phyloP scores from a whole-genome alignment of 2,113 vertebrate species.

The Ailuropoda melanoleuca region DNA sequence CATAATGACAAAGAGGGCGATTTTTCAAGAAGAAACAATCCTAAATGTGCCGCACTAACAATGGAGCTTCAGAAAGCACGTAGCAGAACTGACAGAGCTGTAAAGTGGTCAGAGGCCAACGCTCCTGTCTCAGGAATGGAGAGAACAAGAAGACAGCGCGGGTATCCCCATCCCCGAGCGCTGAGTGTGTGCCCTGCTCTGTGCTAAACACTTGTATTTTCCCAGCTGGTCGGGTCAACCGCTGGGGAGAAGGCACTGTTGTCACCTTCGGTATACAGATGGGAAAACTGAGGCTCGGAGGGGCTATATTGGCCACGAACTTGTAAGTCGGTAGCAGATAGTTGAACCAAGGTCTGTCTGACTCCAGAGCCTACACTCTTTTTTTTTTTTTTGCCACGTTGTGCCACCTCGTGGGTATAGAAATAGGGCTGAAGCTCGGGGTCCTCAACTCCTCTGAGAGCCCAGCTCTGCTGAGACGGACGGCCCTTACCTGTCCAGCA shows the following conservation, averaged over 20 bases:
- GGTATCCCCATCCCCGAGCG: background rate
- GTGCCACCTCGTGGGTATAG: too few species aligned
- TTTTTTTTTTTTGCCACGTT: too few species aligned
- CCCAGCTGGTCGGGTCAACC: background rate
- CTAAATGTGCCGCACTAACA: background rate
- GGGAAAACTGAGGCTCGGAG: background rate
- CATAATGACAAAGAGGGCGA: background rate
- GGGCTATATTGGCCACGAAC: background rate
- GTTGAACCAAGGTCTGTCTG: background rate
- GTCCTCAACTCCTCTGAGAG: background rate
- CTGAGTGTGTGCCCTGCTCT: background rate
- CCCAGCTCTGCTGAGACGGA: background rate
- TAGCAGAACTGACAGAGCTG: background rate
- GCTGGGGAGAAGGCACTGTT: background rate
- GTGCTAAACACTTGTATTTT: background rate
- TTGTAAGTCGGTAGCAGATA: background rate
- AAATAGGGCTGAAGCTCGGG: background rate
- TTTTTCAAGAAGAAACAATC: background rate
- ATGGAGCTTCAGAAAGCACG: background rate
- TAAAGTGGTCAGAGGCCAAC: background rate
- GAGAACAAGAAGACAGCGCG: background rate
- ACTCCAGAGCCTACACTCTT: background rate
- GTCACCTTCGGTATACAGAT: background rate
- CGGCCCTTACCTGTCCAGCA: background rate
- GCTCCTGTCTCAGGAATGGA: background rate